Base-by-base conservation (phyloP, 2,113 vertebrate genomes). In the Urocynchramus pylzowi region DNA sequence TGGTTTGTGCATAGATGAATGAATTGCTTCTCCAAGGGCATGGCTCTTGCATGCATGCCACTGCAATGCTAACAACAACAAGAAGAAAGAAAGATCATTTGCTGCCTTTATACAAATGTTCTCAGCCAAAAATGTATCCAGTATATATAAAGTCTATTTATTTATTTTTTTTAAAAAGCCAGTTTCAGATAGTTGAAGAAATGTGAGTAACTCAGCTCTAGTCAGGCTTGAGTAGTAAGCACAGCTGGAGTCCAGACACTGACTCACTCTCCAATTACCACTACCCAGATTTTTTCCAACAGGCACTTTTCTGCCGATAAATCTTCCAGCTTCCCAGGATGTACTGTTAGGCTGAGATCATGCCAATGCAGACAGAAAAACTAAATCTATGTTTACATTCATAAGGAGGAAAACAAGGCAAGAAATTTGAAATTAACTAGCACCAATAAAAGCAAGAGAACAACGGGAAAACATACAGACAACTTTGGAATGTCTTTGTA, bases 181-280 rank as follows among this genome's bases (percentile, higher is more conserved):
- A 35, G 17, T 84, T 87, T 61, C 42, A 79, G 74, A 54, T 19
- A 61, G 30, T 37, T 67, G 75, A 84, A 54, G 54, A 89, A 89
- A 93, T 94, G 77, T 75, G 79, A 27, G 82, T 90, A 80, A 61
- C 35, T 89, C 39, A 18, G 63, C 91, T 89, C n/a, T 79, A 63
- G 37, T 87, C 68, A 82, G 79, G 65, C 90, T 75, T 95, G 26
- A 94, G 57, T 65, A 84, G 86, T 61, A 75, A 89, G 85, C 87
- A 73, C 79, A 93, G 90, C 90, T 97, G 95, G 90, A 97, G 94
- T 91, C 91, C 86, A 97, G 97, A 96, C 95, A 97, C 74, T 97
- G 97, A 97, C 91, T 97, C 96, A 96, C 83, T 95, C 96, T 95
- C 81, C 92, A 82, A 33, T 95, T 95, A 93, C 23, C 39, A 93